Evolutionary conservation across 2,113 vertebrate species (phyloP).

Genomic region (Castor canadensis): DNA sequence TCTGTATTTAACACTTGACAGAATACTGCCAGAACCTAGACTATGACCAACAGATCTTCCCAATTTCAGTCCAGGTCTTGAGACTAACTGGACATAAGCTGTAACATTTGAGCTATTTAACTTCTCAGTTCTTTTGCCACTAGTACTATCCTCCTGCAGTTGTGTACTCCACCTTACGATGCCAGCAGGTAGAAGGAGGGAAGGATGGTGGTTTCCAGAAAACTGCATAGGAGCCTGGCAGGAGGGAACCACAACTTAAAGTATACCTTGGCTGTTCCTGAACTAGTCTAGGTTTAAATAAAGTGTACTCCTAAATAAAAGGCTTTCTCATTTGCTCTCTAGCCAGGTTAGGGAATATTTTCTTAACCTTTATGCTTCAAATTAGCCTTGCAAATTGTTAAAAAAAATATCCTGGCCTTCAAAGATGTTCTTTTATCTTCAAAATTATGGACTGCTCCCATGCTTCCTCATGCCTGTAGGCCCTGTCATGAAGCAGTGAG

Average conservation of each 20-base stretch:
- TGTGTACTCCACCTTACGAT: neutral
- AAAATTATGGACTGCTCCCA: neutral
- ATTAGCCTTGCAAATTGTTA: slow-evolving; percentile 70
- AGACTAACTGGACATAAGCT: neutral
- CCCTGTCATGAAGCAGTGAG: slow-evolving; percentile 22
- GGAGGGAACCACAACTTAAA: neutral
- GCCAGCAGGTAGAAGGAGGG: neutral
- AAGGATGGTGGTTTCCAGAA: neutral
- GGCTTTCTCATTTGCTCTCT: slow-evolving; percentile 40
- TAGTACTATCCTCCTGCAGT: neutral
- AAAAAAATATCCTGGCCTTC: slow-evolving; percentile 52
- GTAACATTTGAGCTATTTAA: neutral
- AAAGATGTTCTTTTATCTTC: slow-evolving; percentile 52
- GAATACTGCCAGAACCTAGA: neutral
- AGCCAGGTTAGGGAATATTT: slow-evolving; percentile 38
- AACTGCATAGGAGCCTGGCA: neutral
- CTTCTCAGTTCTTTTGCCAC: neutral
- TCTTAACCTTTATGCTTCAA: slow-evolving; percentile 67
- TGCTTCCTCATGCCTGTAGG: neutral
- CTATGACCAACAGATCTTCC: neutral
- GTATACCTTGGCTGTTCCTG: neutral
- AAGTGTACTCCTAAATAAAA: neutral
- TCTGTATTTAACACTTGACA: neutral
- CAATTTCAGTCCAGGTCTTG: neutral
- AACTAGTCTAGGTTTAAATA: neutral